Conservation (phyloP, 2,113 vertebrate genomes). For the Hippocampus zosterae region DNA sequence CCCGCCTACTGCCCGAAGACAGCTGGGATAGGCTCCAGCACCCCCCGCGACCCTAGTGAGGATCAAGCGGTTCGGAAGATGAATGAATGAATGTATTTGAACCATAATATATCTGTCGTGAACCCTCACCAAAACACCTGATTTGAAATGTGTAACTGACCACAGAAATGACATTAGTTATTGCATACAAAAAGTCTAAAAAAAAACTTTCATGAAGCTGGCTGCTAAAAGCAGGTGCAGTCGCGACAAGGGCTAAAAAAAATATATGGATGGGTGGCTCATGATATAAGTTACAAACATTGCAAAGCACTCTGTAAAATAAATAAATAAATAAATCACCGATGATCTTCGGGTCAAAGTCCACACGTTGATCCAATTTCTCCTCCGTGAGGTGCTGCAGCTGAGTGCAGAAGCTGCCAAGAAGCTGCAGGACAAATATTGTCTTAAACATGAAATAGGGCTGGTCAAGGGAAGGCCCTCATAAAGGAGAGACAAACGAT, state of each 20-base stretch:
- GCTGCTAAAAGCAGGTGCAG: background rate
- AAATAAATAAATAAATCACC: background rate
- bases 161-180: background rate
- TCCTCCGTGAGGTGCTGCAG: background rate
- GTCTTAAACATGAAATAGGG: slow-evolving; percentile 1
- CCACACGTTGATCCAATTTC: background rate
- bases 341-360: background rate
- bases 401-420: background rate
- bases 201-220: background rate
- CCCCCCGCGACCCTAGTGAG: too few species aligned
- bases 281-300: background rate
- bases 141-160: background rate
- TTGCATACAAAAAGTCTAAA: background rate
- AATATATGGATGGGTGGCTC: background rate
- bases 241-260: background rate
- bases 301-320: background rate
- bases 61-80: too few species aligned
- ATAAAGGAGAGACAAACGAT: background rate
- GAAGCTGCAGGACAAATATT: background rate
- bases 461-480: background rate
- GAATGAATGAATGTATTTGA: too few species aligned
- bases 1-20: too few species aligned
- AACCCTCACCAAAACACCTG: background rate
- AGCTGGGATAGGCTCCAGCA: too few species aligned
- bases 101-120: background rate